Evolutionary conservation across 2,888 invertebrate genomes (phyloP).

Genomic region (Drosophila nigricruria): DNA sequence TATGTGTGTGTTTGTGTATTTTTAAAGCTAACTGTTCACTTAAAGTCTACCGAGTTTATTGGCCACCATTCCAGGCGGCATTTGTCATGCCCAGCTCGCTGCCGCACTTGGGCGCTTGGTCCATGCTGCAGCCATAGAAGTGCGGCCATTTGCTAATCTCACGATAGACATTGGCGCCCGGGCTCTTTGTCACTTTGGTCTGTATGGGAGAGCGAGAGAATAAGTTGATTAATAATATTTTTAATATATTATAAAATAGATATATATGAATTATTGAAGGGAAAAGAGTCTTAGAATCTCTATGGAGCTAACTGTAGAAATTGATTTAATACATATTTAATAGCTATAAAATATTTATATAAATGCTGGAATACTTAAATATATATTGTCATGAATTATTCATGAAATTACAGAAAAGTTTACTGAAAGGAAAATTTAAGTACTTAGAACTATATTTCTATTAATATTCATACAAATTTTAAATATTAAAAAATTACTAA

Average conservation of each 20-base stretch:
- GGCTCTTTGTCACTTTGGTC: constrained; percentile 86
- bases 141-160: constrained; percentile 86
- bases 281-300: neutral
- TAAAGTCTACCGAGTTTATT: constrained; percentile 55
- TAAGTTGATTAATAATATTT: neutral
- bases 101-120: constrained; percentile 78
- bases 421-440: neutral
- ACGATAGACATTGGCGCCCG: constrained; percentile 86
- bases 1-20: neutral
- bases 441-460: neutral
- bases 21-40: constrained; percentile 38
- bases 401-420: neutral
- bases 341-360: neutral
- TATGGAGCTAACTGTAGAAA: neutral
- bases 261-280: neutral
- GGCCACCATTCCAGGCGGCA: constrained; percentile 73
- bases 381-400: neutral
- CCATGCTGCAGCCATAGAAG: constrained; percentile 83
- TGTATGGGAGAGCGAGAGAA: constrained; percentile 37
- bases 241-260: neutral
- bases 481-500: neutral
- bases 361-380: neutral
- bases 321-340: neutral
- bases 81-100: constrained; percentile 80
- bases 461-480: neutral